Evolutionary conservation across 2,797 vertebrate species (phyloP).

Genomic region (Oophaga sylvatica): DNA sequence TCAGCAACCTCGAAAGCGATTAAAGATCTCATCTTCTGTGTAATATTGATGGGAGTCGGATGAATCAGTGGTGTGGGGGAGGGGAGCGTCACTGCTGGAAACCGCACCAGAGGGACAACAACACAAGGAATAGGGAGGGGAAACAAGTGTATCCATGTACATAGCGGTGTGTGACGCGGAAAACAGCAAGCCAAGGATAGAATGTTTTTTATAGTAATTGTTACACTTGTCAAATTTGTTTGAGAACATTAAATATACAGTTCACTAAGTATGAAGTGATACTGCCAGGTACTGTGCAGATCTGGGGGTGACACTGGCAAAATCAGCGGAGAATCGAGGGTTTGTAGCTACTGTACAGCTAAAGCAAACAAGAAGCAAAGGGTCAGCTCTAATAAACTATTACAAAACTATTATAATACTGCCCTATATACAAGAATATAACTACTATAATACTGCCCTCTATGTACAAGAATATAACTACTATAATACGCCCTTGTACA

Average conservation of each 20-base stretch:
- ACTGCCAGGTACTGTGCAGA: too few species aligned
- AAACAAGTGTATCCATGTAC: background rate
- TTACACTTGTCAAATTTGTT: too few species aligned
- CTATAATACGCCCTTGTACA: background rate
- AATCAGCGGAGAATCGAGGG: too few species aligned
- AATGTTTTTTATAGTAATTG: too few species aligned
- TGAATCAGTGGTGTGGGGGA: background rate
- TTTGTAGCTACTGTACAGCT: too few species aligned
- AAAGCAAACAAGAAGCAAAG: too few species aligned
- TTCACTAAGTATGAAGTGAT: too few species aligned
- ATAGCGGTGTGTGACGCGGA: background rate
- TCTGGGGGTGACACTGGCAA: too few species aligned
- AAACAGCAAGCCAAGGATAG: background rate
- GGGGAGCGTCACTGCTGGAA: background rate
- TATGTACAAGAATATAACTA: constrained; percentile 4
- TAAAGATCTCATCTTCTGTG: background rate
- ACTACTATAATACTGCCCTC: background rate
- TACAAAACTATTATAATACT: background rate
- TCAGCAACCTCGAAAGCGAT: too few species aligned
- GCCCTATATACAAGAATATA: background rate
- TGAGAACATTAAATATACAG: too few species aligned
- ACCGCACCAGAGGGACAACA: background rate
- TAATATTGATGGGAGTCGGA: background rate
- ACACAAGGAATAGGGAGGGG: background rate
- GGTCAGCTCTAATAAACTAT: background rate